These are phyloP conservation scores for Xenops minutus DNA, from an alignment of 2,797 vertebrate species.

Conservation along the genomic window DNA sequence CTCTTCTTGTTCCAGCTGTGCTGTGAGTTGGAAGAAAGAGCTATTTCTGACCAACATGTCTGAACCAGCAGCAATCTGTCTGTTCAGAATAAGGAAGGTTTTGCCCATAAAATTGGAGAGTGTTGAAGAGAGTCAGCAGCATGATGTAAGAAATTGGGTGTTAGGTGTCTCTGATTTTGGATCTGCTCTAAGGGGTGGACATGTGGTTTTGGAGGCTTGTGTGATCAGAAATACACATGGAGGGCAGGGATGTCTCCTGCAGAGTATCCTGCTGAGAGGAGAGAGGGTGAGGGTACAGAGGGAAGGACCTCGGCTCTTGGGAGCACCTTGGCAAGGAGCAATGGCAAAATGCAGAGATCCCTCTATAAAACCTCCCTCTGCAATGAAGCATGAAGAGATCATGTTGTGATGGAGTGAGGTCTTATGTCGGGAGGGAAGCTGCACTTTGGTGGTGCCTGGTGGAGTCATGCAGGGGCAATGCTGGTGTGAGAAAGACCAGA, in stretches of 20 bases:
- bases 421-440: not conserved
- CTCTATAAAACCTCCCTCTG: not conserved
- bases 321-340: rapidly evolving
- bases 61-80: not conserved
- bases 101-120: not conserved
- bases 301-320: rapidly evolving
- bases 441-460: not conserved
- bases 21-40: not conserved
- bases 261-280: not conserved
- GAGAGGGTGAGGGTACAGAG: rapidly evolving
- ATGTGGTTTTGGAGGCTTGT: not conserved
- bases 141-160: not conserved
- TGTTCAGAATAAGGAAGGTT: not conserved
- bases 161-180: not conserved
- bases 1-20: not conserved
- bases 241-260: not conserved
- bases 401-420: rapidly evolving
- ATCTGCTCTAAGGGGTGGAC: not conserved
- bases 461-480: not conserved
- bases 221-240: not conserved
- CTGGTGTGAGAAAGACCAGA: not conserved
- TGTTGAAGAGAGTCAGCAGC: not conserved
- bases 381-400: rapidly evolving
- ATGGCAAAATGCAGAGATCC: not conserved
- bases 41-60: not conserved